Percentiles rank a stretch among this genome's conserved stretches.
Conservation (phyloP, 2,113 vertebrate genomes). For the Octodon degus region DNA sequence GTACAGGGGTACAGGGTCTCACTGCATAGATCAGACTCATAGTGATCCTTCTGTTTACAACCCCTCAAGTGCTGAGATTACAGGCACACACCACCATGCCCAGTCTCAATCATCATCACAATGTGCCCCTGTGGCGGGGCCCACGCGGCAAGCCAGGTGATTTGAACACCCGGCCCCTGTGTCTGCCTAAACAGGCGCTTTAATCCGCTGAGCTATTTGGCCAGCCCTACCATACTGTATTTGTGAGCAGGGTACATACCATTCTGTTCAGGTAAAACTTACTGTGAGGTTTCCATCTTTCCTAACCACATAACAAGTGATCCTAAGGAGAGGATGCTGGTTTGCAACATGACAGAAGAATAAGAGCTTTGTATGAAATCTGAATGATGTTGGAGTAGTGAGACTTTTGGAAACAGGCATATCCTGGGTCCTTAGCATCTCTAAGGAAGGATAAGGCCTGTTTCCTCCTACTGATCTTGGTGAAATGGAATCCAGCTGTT, state of each 20-base stretch:
- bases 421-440: neutral
- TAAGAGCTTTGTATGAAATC: neutral
- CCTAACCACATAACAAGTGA: neutral
- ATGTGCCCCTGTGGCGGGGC: too few species aligned
- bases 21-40: too few species aligned
- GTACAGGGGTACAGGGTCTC: too few species aligned
- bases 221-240: neutral
- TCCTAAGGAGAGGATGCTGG: neutral
- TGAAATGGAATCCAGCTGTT: slow-evolving; percentile 41
- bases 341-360: neutral
- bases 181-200: too few species aligned
- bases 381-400: neutral
- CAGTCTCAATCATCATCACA: too few species aligned
- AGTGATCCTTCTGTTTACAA: too few species aligned
- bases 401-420: neutral
- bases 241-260: neutral
- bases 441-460: neutral
- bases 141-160: too few species aligned
- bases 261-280: neutral
- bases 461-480: slow-evolving; percentile 24
- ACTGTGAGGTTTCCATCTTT: slow-evolving; percentile 7
- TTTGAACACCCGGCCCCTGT: too few species aligned
- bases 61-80: too few species aligned
- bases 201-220: too few species aligned
- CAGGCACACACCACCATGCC: too few species aligned